Conservation (phyloP, 2,888 invertebrate species). For the Ectobius pallidus region DNA sequence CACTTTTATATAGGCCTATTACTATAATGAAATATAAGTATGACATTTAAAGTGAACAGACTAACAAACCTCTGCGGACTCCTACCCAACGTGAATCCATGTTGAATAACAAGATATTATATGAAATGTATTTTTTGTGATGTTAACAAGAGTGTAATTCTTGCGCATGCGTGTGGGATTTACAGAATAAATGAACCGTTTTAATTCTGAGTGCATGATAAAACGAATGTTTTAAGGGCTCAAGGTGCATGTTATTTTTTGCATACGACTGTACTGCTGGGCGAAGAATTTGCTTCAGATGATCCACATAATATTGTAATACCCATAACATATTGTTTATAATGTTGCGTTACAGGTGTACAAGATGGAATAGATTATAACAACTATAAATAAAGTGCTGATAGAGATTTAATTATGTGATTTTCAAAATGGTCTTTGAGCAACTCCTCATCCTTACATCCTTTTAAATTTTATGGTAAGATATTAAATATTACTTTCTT, state of each 20-base stretch:
- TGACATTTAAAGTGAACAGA: slow-evolving; percentile 12
- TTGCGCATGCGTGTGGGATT: slow-evolving; percentile 3
- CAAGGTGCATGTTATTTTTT: slow-evolving; percentile 25
- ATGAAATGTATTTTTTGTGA: slow-evolving; percentile 30
- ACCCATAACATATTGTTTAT: slow-evolving; percentile 36
- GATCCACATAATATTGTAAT: slow-evolving; percentile 13
- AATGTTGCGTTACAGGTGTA: slow-evolving; percentile 40
- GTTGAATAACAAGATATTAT: neutral
- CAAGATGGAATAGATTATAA: slow-evolving; percentile 31
- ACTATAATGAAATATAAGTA: neutral
- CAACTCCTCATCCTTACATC: no score
- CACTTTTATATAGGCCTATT: slow-evolving; percentile 26
- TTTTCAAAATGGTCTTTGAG: no score
- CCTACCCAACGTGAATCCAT: neutral
- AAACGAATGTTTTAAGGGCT: neutral
- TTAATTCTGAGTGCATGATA: neutral
- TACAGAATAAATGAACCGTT: slow-evolving; percentile 1
- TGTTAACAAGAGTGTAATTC: slow-evolving; percentile 16
- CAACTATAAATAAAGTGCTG: slow-evolving; percentile 30
- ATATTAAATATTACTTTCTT: no score
- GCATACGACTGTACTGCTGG: neutral
- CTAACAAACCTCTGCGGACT: neutral
- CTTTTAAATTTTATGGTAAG: no score
- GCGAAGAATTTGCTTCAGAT: slow-evolving; percentile 16
- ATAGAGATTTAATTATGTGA: slow-evolving; percentile 21